A percentile compares a stretch with the other conserved stretches of the same genome.
Conservation (phyloP, 1,140 invertebrate species). For the Branchinecta lindahli region DNA sequence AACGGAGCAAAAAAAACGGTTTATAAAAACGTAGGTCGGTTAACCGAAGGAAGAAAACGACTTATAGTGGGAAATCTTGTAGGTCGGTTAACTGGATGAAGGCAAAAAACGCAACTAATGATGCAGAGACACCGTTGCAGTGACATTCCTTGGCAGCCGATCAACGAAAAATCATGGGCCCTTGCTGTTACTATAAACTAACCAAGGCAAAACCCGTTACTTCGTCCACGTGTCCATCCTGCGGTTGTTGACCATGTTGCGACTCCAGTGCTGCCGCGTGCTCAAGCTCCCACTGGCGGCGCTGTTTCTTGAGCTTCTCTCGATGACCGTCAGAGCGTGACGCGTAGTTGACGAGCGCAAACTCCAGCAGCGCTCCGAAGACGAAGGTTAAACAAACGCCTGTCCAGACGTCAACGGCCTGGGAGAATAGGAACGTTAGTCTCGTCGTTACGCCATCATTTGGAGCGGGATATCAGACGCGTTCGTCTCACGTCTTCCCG, state of each 20-base stretch:
- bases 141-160: no score
- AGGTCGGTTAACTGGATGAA: no score
- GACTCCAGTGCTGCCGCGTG: slow-evolving; percentile 26
- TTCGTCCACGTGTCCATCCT: slow-evolving; percentile 20
- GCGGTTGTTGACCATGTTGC: background rate
- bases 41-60: no score
- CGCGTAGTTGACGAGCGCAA: slow-evolving; percentile 42
- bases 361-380: slow-evolving; percentile 39
- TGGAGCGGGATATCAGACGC: no score
- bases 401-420: slow-evolving; percentile 41
- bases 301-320: slow-evolving; percentile 28
- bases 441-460: no score
- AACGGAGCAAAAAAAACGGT: no score
- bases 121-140: no score
- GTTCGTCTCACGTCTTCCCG: no score
- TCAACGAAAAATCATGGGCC: no score
- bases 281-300: slow-evolving; percentile 30
- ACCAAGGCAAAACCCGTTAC: slow-evolving; percentile 25
- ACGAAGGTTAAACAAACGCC: slow-evolving; percentile 41
- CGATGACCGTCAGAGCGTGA: slow-evolving; percentile 33
- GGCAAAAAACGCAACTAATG: no score
- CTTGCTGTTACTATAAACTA: background rate
- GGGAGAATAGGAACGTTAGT: slow-evolving; percentile 21
- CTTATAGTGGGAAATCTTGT: no score
- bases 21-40: no score